Percentiles rank a stretch among this genome's conserved stretches.
phyloP scores from a whole-genome alignment of 2,113 vertebrate genomes.

The Calonectris borealis region DNA sequence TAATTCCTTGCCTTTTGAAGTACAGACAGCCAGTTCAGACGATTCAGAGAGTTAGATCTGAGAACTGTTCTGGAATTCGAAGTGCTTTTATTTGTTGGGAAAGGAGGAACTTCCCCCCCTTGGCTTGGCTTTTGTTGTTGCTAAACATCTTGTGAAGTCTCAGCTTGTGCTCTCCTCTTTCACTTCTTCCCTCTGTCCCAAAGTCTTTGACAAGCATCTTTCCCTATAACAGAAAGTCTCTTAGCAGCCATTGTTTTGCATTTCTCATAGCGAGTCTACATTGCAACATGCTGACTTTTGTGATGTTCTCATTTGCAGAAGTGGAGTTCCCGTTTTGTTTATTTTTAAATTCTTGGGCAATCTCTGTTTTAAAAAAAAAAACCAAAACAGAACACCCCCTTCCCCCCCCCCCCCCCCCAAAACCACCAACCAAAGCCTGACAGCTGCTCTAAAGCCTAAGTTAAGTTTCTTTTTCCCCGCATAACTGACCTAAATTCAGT shows the following conservation, averaged over 20 bases:
- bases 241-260: neutral
- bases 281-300: slow-evolving; percentile 10
- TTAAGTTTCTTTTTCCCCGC: slow-evolving; percentile 42
- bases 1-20: neutral
- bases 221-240: neutral
- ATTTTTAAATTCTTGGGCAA: slow-evolving; percentile 51
- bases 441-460: neutral
- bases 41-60: neutral
- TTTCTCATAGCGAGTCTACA: neutral
- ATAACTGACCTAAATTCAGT: slow-evolving; percentile 49
- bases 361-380: neutral
- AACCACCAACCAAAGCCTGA: neutral
- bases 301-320: slow-evolving; percentile 5
- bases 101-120: neutral
- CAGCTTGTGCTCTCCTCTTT: neutral
- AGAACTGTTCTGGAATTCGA: neutral
- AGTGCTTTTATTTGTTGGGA: neutral
- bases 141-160: neutral
- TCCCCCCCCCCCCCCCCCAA: no score
- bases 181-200: neutral
- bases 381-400: neutral
- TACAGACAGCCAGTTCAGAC: neutral
- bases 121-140: neutral
- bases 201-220: neutral
- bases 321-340: slow-evolving; percentile 34